Conservation (phyloP, 2,113 vertebrate species). For the Diphyllodes magnificus region DNA sequence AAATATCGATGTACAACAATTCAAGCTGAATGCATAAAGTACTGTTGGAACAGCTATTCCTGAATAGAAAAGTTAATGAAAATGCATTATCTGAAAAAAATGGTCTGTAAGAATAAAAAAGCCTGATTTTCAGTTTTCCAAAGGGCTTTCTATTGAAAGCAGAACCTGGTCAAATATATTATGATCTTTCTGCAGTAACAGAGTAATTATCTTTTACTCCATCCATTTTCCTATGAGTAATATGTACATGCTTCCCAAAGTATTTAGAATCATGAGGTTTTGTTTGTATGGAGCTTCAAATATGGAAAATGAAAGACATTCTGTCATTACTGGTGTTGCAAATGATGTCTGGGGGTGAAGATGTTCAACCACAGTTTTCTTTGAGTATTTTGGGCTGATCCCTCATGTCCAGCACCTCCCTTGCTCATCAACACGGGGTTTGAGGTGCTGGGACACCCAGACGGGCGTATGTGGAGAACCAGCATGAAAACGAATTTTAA, state of each 20-base stretch:
- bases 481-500: background rate
- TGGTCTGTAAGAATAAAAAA: background rate
- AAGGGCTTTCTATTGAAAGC: background rate
- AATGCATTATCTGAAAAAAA: background rate
- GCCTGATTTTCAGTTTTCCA: background rate
- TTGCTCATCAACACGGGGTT: background rate
- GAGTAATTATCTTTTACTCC: background rate
- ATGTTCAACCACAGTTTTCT: background rate
- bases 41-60: background rate
- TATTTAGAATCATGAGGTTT: background rate
- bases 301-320: background rate
- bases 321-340: background rate
- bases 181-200: background rate
- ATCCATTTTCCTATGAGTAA: background rate
- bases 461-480: rapidly evolving
- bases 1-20: background rate
- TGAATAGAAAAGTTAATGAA: background rate
- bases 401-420: background rate
- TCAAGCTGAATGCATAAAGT: background rate
- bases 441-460: background rate
- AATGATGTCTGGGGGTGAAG: background rate
- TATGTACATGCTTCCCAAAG: background rate
- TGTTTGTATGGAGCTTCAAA: background rate
- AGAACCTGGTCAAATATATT: background rate
- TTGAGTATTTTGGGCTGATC: background rate